Evolutionary conservation across 2,113 vertebrate genomes (phyloP).

Genomic region (Daubentonia madagascariensis): DNA sequence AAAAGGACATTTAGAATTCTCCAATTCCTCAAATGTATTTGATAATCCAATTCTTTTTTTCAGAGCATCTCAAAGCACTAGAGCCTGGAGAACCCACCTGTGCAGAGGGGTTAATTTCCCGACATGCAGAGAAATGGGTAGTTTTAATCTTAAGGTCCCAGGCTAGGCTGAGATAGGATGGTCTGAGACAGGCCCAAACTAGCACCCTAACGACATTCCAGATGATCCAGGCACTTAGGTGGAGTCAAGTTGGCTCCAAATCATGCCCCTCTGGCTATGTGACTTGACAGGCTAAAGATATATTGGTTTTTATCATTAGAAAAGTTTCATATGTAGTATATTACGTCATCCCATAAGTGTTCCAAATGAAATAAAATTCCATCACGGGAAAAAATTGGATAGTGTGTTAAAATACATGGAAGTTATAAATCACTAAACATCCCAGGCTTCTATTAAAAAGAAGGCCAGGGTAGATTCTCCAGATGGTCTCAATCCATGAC

Average conservation of each 20-base stretch:
- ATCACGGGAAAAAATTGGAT: neutral
- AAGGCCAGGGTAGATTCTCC: conserved; percentile 21
- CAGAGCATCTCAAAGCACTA: neutral
- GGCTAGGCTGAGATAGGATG: neutral
- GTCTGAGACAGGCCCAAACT: neutral
- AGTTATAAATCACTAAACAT: conserved; percentile 53
- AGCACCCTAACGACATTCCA: neutral
- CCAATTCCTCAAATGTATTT: neutral
- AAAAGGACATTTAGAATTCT: neutral
- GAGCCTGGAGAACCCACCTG: neutral
- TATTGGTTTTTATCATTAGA: conserved; percentile 43
- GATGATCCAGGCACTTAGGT: neutral
- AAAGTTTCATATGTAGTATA: conserved; percentile 19
- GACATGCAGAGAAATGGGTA: neutral
- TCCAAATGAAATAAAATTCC: conserved; percentile 67
- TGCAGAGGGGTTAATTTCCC: neutral
- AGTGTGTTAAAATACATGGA: conserved; percentile 25
- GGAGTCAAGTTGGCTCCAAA: neutral
- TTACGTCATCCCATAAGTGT: conserved; percentile 19
- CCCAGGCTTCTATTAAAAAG: conserved; percentile 11
- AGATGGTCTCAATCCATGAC: conserved; percentile 55
- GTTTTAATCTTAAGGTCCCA: neutral
- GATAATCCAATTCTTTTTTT: neutral
- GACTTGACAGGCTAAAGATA: conserved; percentile 1
- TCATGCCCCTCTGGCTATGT: neutral